phyloP scores from a whole-genome alignment of 2,888 invertebrate species.

The Pristionchus entomophagus region DNA sequence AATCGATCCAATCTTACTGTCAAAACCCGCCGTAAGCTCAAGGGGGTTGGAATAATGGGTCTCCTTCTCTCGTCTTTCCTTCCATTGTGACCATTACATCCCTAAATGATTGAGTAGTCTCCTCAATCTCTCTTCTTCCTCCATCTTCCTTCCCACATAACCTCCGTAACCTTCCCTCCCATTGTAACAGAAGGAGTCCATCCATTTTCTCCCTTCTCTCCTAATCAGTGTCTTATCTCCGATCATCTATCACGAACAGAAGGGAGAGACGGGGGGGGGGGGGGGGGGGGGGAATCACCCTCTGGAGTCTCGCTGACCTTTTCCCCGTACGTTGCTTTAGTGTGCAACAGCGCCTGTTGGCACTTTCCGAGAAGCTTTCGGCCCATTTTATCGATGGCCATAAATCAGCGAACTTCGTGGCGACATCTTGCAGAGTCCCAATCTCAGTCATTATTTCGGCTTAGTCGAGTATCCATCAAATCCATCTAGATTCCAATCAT shows the following conservation, averaged over 20 bases:
- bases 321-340: conserved; percentile 18
- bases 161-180: conserved; percentile 23
- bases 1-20: neutral
- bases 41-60: conserved; percentile 16
- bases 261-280: neutral
- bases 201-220: conserved; percentile 5
- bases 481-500: neutral
- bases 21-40: too few relatives aligned
- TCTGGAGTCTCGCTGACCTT: conserved; percentile 6
- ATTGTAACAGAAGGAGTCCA: conserved; percentile 36
- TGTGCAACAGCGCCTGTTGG: conserved; percentile 3
- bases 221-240: conserved; percentile 35
- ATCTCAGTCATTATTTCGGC: too few relatives aligned
- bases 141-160: neutral
- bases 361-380: conserved; percentile 33
- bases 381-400: neutral
- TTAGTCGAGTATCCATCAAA: too few relatives aligned
- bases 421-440: neutral
- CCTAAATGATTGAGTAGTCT: conserved; percentile 41
- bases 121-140: neutral
- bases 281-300: neutral
- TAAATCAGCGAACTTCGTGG: neutral
- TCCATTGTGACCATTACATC: conserved; percentile 31
- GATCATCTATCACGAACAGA: conserved; percentile 26
- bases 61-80: conserved; percentile 2